Conservation (phyloP, 2,113 vertebrate genomes). For the Redunca redunca region DNA sequence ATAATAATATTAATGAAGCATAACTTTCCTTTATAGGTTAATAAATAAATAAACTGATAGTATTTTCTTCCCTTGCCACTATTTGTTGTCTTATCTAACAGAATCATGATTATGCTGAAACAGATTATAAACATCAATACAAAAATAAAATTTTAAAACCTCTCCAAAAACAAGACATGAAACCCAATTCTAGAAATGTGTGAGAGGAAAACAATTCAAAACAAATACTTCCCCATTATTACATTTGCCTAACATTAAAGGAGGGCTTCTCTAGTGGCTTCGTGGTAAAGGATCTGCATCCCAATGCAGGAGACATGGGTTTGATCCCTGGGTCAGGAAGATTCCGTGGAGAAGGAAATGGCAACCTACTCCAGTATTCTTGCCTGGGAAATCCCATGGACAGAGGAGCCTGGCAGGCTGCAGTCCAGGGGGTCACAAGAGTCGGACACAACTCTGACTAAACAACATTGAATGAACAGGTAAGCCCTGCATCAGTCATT, state of each 20-base stretch:
- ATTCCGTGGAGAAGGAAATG: not conserved
- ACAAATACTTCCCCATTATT: not conserved
- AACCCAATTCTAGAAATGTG: not conserved
- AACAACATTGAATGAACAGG: not conserved
- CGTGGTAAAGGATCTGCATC: not conserved
- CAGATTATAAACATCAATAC: not conserved
- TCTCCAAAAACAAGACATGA: not conserved
- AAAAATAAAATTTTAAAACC: constrained; percentile 34
- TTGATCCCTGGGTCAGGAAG: not conserved
- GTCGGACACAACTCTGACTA: not conserved
- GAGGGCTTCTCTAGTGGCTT: not conserved
- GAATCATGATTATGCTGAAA: not conserved
- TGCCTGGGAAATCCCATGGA: not conserved
- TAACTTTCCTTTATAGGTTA: not conserved
- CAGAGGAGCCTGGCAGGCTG: not conserved
- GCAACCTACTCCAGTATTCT: not conserved
- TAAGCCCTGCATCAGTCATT: not conserved
- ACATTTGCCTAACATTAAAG: not conserved
- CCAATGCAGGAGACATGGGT: not conserved
- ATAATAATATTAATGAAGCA: not conserved
- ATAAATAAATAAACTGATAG: not conserved
- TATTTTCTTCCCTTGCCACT: not conserved
- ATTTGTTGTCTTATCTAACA: not conserved
- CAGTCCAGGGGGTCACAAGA: not conserved
- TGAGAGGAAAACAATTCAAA: not conserved